Percentiles rank a stretch among this genome's conserved stretches.
These are phyloP conservation scores for Idaea aversata DNA, from an alignment of 2,888 invertebrate genomes.

Conservation along the genomic window DNA sequence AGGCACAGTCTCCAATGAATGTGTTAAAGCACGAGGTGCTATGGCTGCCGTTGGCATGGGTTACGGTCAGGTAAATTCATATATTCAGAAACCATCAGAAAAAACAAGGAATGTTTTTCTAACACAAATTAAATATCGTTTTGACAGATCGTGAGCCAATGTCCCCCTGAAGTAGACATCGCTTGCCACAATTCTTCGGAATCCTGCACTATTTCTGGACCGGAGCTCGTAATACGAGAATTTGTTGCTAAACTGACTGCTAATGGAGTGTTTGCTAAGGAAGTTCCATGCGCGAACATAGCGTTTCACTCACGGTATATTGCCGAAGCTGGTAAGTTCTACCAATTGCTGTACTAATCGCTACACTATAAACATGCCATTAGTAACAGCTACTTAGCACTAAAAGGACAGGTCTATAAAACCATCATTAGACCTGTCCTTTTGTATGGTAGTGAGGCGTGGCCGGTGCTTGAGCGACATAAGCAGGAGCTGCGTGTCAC, in stretches of 20 bases:
- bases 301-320: constrained; percentile 95
- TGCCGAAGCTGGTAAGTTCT: constrained; percentile 75
- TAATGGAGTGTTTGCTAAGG: constrained; percentile 61
- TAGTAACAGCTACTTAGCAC: too few species aligned
- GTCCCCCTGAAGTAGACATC: constrained; percentile 84
- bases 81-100: neutral
- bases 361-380: neutral
- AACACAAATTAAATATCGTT: neutral
- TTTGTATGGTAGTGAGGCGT: too few species aligned
- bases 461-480: too few species aligned
- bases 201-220: constrained; percentile 90
- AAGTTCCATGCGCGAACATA: constrained; percentile 86
- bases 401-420: too few species aligned
- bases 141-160: constrained; percentile 46
- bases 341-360: neutral
- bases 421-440: too few species aligned
- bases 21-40: constrained; percentile 84
- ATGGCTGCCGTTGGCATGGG: constrained; percentile 93
- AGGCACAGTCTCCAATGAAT: constrained; percentile 86
- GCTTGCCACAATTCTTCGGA: constrained; percentile 90
- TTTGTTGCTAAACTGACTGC: constrained; percentile 75
- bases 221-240: constrained; percentile 79
- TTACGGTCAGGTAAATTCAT: constrained; percentile 63
- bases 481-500: too few species aligned
- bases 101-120: neutral